Base-by-base conservation (phyloP, 2,888 invertebrate species). In the Julus scandinavius region DNA sequence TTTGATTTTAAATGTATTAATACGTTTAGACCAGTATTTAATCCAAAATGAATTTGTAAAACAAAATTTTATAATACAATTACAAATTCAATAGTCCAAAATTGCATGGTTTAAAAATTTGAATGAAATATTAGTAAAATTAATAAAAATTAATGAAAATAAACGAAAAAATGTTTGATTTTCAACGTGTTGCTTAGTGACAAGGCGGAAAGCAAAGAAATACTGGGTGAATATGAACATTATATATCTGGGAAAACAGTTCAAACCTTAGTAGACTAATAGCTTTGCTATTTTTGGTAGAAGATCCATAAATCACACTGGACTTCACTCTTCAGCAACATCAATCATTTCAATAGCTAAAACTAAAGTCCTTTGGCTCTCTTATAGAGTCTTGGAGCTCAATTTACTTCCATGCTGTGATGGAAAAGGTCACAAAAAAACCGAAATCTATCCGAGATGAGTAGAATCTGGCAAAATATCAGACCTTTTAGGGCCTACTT, bases 261-360 rank as follows among this genome's bases (percentile, higher is more conserved):
- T 72, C 72, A 72, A 72, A 20, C 54, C 72, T 2, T 20, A 72
- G 29, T 29, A 29, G 72, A 72, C 72, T 72, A 72, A 72, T 72
- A 29, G 72, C 29, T 9, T 2, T 20, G 72, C 72, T 72, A 72
- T 72, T 72, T 72, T 72, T n/a, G 72, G 72, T 72, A 7, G 20
- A 29, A 7, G 72, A 72, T 72, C 29, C 72, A 72, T 72, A 72
- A 72, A 72, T 72, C 72, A 72, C 20, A 72, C 72, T 29, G 72
- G 72, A 72, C 72, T 72, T 72, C 72, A 72, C 29, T 72, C 72
- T 72, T 29, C 72, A 11, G 29, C 72, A 72, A 72, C 72, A 72
- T 72, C 72, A 72, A 72, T 72, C 72, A 72, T 72, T 72, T 72
- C 72, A 72, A 72, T 72, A 72, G 72, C 72, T 72, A 72, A 72